Percentiles rank a stretch among this genome's conserved stretches.
These are phyloP conservation scores for Cryptotis parvus DNA, from an alignment of 2,113 vertebrate species.

Conservation along the genomic window DNA sequence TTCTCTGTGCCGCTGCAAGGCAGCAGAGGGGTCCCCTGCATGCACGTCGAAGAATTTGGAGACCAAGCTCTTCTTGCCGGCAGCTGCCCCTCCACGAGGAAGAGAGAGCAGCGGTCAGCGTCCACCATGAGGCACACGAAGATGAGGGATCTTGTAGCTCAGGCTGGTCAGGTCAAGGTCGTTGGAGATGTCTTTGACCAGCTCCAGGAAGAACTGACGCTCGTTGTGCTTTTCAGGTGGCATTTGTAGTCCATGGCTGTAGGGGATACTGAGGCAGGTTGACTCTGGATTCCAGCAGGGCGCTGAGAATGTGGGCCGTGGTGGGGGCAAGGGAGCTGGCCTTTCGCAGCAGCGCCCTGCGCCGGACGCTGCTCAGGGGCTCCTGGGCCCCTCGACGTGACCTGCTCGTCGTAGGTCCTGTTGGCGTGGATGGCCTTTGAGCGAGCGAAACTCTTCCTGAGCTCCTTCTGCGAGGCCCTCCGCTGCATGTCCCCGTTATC, in stretches of 20 bases:
- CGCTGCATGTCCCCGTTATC: slow-evolving; percentile 90
- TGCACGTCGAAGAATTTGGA: slow-evolving; percentile 99
- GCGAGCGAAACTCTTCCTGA: slow-evolving; percentile 96
- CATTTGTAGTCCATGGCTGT: slow-evolving; percentile 98
- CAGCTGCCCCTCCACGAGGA: slow-evolving; percentile 94
- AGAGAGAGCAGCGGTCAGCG: slow-evolving; percentile 96
- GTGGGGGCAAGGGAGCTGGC: slow-evolving; percentile 97
- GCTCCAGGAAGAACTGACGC: slow-evolving; percentile 97
- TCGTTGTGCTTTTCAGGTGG: slow-evolving; percentile 96
- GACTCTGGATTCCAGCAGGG: slow-evolving; percentile 97
- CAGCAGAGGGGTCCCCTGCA: slow-evolving; percentile 95
- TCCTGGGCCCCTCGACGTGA: slow-evolving; percentile 94
- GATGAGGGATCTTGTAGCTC: slow-evolving; percentile 97
- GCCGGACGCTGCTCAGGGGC: slow-evolving; percentile 95
- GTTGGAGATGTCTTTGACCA: slow-evolving; percentile 99
- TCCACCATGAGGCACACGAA: slow-evolving; percentile 99
- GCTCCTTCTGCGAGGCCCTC: slow-evolving; percentile 95
- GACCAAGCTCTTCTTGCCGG: slow-evolving; percentile 96
- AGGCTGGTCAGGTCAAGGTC: slow-evolving; percentile 97
- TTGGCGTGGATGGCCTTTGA: slow-evolving; percentile 97
- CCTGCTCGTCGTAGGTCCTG: slow-evolving; percentile 97
- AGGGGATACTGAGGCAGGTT: slow-evolving; percentile 97
- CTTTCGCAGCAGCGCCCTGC: slow-evolving; percentile 95
- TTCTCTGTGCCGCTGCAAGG: slow-evolving; percentile 92
- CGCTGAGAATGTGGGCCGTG: slow-evolving; percentile 97